Base-by-base conservation (phyloP, 2,797 vertebrate genomes). In the Melopsittacus undulatus region DNA sequence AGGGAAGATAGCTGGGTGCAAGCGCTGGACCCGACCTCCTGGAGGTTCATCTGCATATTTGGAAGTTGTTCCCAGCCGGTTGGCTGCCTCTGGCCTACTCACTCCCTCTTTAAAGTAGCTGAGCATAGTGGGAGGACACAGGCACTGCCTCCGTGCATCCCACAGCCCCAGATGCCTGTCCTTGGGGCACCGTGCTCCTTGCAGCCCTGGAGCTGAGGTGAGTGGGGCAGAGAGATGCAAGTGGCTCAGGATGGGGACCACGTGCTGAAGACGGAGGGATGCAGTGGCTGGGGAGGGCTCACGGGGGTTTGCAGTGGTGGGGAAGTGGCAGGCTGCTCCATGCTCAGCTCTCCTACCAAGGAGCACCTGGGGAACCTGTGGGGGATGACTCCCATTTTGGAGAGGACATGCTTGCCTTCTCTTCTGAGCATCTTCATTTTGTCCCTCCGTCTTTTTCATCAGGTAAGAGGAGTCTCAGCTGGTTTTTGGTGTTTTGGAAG, bases 1-100 rank as follows among this genome's bases (percentile, higher is more conserved):
- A 18, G 40, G 42, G 83, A 49, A 68, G 54, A 83, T 32, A 61
- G 46, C 57, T 11, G 48, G 57, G 29, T 23, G 19, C 52, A 5
- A 7, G n/a, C 9, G 14, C 73, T 27, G 92, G 97, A 92, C 81
- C 93, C 90, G 96, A 94, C 91, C 90, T 68, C 56, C 90, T 51
- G 92, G 68, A 7, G 13, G 7, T 9, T 69, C 49, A 97, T 96
- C 92, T 98, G 96, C 97, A 98, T 98, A 98, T 98, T 98, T 97
- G 98, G 97, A 83, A 96, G 81, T 61, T 49, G 62, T 94, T 94
- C 85, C 78, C 84, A 87, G 89, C 96, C 59, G 96, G 95, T 98
- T 98, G 98, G 98, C 96, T 97, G 94, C 46, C 45, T 69, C 80
- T 5, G 3, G 89, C 89, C 85, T 90, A 78, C 93, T 83, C 87